phyloP scores from a whole-genome alignment of 2,888 invertebrate genomes.

The Watsonalla binaria region DNA sequence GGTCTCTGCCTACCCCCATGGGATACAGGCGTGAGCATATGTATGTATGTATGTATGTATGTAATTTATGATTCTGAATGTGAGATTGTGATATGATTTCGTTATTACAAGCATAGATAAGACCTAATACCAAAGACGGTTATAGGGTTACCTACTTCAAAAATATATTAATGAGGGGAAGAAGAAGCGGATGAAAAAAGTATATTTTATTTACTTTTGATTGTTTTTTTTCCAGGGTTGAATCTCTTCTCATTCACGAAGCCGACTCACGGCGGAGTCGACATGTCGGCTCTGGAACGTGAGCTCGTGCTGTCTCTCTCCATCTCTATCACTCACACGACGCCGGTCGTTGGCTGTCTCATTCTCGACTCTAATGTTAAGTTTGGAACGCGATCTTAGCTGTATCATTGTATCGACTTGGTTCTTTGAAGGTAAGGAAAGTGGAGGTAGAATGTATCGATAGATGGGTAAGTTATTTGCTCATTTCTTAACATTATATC shows the following conservation, averaged over 20 bases:
- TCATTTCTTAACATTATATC: slow-evolving; percentile 41
- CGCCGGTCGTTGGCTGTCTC: slow-evolving; percentile 54
- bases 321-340: slow-evolving; percentile 64
- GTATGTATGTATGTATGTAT: too few species aligned
- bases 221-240: slow-evolving; percentile 41
- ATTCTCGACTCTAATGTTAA: slow-evolving; percentile 48
- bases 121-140: too few species aligned
- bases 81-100: too few species aligned
- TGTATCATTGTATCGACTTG: slow-evolving; percentile 22
- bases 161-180: too few species aligned
- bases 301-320: slow-evolving; percentile 36
- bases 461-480: slow-evolving; percentile 30
- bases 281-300: slow-evolving; percentile 27
- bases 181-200: too few species aligned
- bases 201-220: not conserved
- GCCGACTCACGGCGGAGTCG: slow-evolving; percentile 38
- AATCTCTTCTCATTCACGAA: slow-evolving; percentile 44
- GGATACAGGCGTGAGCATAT: too few species aligned
- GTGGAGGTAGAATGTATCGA: slow-evolving; percentile 18
- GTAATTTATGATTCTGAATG: too few species aligned
- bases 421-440: slow-evolving; percentile 30
- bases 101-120: too few species aligned
- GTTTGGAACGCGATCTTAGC: slow-evolving; percentile 36
- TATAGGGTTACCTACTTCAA: too few species aligned
- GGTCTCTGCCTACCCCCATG: too few species aligned